Conservation (phyloP, 2,888 invertebrate genomes). For the Cosmorhoe ocellata region DNA sequence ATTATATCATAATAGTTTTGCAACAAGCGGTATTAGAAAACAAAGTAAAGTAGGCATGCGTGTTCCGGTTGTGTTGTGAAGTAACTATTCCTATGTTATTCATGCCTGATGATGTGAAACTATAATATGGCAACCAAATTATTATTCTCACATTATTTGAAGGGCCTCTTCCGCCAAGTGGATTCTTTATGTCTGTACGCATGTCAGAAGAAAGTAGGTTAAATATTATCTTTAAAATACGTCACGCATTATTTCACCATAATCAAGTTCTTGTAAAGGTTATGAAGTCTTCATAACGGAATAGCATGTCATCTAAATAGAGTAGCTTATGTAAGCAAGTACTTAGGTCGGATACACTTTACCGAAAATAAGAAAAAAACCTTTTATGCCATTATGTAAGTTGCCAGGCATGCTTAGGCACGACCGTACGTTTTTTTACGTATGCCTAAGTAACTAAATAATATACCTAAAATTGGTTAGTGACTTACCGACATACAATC, state of each 20-base stretch:
- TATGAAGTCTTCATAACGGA: too few species aligned
- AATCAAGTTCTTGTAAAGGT: not conserved
- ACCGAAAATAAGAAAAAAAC: too few species aligned
- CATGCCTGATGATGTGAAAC: not conserved
- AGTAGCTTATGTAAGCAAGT: too few species aligned
- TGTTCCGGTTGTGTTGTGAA: not conserved
- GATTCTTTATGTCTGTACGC: not conserved
- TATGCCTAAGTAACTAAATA: too few species aligned
- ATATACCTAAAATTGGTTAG: too few species aligned
- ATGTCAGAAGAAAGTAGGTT: constrained; percentile 6
- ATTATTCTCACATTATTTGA: too few species aligned
- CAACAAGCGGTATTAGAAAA: constrained; percentile 7
- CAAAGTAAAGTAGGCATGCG: not conserved
- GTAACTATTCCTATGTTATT: not conserved
- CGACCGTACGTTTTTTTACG: too few species aligned
- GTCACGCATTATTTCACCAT: not conserved
- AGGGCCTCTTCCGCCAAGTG: not conserved
- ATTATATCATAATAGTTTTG: not conserved
- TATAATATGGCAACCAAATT: not conserved
- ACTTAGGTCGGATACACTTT: too few species aligned
- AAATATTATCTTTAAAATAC: not conserved
- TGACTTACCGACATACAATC: too few species aligned
- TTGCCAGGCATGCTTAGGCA: too few species aligned
- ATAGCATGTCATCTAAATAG: too few species aligned
- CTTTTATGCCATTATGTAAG: too few species aligned